Conservation (phyloP, 2,113 vertebrate genomes). For the Python bivittatus region DNA sequence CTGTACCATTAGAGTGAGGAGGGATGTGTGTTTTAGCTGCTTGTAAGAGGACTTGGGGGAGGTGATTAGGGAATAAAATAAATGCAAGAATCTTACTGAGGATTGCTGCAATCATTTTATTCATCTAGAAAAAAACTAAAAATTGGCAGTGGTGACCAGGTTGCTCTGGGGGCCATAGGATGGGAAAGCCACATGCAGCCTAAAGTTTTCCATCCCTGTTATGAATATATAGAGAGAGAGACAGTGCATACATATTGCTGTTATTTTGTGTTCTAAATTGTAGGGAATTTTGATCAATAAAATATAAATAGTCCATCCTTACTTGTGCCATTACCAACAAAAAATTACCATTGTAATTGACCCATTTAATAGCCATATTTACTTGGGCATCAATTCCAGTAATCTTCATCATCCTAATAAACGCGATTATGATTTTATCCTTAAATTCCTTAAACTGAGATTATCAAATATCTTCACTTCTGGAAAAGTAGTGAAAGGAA, state of each 20-base stretch:
- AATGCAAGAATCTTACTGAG: not conserved
- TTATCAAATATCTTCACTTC: not conserved
- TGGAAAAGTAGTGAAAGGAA: not conserved
- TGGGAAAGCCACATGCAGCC: not conserved
- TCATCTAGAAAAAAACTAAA: not conserved
- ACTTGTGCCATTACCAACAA: not conserved
- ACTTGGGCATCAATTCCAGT: not conserved
- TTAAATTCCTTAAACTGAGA: not conserved
- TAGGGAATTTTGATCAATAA: not conserved
- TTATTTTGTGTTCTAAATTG: not conserved
- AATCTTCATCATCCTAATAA: not conserved
- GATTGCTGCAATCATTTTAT: not conserved
- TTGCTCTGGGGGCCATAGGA: not conserved
- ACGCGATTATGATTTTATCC: not conserved
- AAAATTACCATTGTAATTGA: not conserved
- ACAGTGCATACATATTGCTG: not conserved
- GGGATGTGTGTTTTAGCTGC: not conserved
- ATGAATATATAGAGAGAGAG: not conserved
- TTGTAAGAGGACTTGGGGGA: not conserved
- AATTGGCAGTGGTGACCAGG: not conserved
- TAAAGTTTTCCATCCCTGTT: not conserved
- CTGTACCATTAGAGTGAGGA: not conserved
- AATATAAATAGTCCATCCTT: not conserved
- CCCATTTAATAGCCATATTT: not conserved
- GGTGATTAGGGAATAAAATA: not conserved